These are phyloP conservation scores for Stramonita haemastoma DNA, from an alignment of 2,888 invertebrate genomes.

Conservation along the genomic window DNA sequence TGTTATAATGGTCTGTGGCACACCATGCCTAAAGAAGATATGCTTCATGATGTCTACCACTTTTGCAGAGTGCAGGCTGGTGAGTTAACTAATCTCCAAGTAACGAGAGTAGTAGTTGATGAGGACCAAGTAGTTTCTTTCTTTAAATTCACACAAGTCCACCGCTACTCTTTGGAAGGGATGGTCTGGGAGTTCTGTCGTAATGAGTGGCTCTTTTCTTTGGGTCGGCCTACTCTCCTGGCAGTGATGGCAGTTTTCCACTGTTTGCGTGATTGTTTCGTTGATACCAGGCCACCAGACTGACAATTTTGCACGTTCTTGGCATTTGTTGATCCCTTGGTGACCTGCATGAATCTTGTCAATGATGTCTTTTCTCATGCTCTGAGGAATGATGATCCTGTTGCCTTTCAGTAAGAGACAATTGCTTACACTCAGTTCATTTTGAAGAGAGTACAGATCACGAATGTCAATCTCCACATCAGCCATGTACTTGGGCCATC, in stretches of 20 bases:
- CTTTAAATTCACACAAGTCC: conserved; percentile 49
- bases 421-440: not conserved
- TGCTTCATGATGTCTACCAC: conserved; percentile 49
- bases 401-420: not conserved
- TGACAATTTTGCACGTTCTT: conserved; percentile 43
- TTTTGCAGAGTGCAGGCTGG: conserved; percentile 19
- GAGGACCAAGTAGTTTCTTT: conserved; percentile 44
- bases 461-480: not conserved
- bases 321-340: conserved; percentile 51
- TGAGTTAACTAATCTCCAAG: conserved; percentile 40
- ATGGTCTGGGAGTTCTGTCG: conserved; percentile 46
- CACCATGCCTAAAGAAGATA: conserved; percentile 49
- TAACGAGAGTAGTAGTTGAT: conserved; percentile 52
- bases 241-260: conserved; percentile 47
- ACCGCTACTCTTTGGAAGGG: conserved; percentile 52
- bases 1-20: conserved; percentile 45
- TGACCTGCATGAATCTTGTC: conserved; percentile 53
- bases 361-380: conserved; percentile 43
- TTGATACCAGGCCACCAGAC: conserved; percentile 54
- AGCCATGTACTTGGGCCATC: not conserved
- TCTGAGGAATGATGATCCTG: not conserved
- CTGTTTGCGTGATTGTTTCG: conserved; percentile 39
- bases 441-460: not conserved
- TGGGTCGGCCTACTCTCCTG: conserved; percentile 45
- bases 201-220: conserved; percentile 47